Evolutionary conservation across 1,140 invertebrate species (phyloP), one percentile per base, ranked within the genome.

Genomic region (Charaxes varanes): DNA sequence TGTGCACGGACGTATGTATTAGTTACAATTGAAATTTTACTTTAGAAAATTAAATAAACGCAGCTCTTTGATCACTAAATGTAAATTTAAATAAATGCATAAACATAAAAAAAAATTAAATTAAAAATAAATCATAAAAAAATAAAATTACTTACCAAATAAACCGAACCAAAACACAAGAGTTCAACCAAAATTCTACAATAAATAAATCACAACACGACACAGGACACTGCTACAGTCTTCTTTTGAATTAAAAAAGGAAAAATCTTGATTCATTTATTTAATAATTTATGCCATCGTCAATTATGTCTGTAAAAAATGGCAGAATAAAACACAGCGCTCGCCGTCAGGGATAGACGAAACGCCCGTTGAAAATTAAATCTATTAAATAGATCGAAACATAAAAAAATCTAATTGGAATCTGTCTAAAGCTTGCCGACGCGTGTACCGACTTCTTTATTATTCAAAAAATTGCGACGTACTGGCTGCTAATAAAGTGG

Each of bases 181-280:
- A 67, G 74, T 79, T 74, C 74, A 73, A 53, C 23, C 53, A 71
- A 64, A 56, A 56, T 56, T 56, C 41, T 61, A 64, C 24, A 57
- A 54, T 54, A 68, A 58, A 45, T 57, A 65, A 68, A 68, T 58
- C 74, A 79, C 78, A 69, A 76, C 78, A 82, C 78, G 74, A 62
- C 74, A 78, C 72, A 71, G 64, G 52, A 52, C 78, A 82, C 78
- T 63, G 73, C 52, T 68, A 66, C 53, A 73, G 76, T 78, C 49
- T 65, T 66, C 55, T 47, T 34, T 47, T 40, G 41, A 53, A 58
- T 48, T 41, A 56, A 59, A 64, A 60, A 61, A 37, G 57, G 61
- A 62, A 67, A 63, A 66, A 66, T 67, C 59, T 66, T 66, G 49
- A 60, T 61, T 58, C 53, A 53, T 54, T 64, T 46, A 45, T 48